A percentile compares a stretch with the other conserved stretches of the same genome.
Evolutionary conservation across 2,888 invertebrate genomes (phyloP).

Genomic region (Lutraria lutraria): DNA sequence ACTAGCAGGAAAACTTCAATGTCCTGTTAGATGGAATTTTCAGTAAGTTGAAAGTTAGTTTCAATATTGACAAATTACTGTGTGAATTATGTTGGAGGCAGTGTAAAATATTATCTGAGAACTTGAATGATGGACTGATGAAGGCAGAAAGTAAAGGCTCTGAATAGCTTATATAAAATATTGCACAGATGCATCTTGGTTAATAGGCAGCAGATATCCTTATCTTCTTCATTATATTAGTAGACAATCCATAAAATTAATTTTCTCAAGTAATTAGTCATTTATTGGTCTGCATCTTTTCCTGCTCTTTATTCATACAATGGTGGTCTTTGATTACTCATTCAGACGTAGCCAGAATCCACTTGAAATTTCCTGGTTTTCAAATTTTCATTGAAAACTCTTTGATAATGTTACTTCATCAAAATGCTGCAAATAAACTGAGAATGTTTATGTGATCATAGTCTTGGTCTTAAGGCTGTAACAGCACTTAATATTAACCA

Average conservation of each 20-base stretch:
- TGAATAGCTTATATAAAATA: not conserved
- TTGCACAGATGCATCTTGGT: not conserved
- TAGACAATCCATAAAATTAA: constrained; percentile 10
- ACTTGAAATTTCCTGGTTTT: not conserved
- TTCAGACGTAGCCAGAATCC: not conserved
- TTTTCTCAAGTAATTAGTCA: constrained; percentile 23
- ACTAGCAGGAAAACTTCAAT: not conserved
- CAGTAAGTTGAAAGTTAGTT: not conserved
- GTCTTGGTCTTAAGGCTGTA: not conserved
- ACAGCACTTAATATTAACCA: too few relatives aligned
- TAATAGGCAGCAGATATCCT: not conserved
- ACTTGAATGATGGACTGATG: constrained; percentile 8
- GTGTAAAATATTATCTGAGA: not conserved
- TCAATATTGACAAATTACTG: not conserved
- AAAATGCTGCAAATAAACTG: not conserved
- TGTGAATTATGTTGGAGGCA: not conserved
- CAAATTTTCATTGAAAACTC: not conserved
- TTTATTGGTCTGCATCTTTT: constrained; percentile 13
- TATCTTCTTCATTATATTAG: not conserved
- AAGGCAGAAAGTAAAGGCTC: not conserved
- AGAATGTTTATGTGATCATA: not conserved
- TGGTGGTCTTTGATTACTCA: not conserved
- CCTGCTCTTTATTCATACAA: not conserved
- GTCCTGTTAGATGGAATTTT: not conserved
- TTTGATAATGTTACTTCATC: constrained; percentile 21